phyloP scores from a whole-genome alignment of 2,888 invertebrate species.

The Barypeithes pellucidus region DNA sequence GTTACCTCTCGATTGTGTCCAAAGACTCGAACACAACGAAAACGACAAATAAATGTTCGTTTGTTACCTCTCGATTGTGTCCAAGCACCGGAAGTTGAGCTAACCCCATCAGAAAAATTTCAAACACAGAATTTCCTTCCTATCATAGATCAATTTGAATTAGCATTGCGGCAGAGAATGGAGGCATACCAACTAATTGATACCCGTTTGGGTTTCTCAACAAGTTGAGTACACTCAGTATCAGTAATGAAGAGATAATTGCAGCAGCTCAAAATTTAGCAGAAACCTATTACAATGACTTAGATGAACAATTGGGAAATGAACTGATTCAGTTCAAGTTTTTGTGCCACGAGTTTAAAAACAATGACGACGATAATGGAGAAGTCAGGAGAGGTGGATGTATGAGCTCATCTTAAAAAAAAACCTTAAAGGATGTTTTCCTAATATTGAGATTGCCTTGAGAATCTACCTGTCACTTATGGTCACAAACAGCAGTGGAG shows the following conservation, averaged over 20 bases:
- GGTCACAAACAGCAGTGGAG: conserved; percentile 3
- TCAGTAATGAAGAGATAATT: too few species aligned
- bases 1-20: conserved; percentile 1
- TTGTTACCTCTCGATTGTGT: too few species aligned
- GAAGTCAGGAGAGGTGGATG: conserved; percentile 1
- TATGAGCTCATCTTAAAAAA: too few species aligned
- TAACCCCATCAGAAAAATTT: conserved; percentile 16
- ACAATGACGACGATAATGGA: conserved; percentile 4
- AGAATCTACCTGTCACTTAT: conserved; percentile 7
- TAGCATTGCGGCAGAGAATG: too few species aligned
- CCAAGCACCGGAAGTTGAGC: conserved; percentile 3
- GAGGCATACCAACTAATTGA: too few species aligned
- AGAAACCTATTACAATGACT: conserved; percentile 3
- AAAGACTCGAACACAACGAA: too few species aligned
- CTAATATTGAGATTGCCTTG: conserved; percentile 7
- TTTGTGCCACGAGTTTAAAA: neutral
- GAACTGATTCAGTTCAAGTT: conserved; percentile 9
- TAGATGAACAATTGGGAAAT: conserved; percentile 3
- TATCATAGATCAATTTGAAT: too few species aligned
- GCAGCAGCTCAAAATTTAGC: too few species aligned
- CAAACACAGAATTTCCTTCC: conserved; percentile 1
- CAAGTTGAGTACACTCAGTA: too few species aligned
- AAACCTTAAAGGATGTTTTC: neutral
- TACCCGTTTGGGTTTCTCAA: too few species aligned
- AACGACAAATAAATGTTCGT: too few species aligned